Evolutionary conservation across 2,888 invertebrate genomes (phyloP).

Genomic region (Zygothrica quintamaculata): DNA sequence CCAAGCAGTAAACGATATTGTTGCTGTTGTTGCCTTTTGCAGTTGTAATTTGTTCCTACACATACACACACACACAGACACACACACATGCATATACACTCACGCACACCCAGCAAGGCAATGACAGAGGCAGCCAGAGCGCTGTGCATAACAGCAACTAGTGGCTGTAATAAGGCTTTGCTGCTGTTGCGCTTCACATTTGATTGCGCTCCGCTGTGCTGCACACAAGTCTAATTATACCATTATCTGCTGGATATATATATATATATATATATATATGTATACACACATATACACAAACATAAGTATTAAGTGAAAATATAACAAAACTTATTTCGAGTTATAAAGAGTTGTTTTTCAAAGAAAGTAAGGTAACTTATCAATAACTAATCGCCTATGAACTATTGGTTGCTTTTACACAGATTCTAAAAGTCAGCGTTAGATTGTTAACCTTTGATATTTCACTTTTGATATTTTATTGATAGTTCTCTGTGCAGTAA

Average conservation of each 20-base stretch:
- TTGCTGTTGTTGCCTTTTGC: constrained; percentile 49
- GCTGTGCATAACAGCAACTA: constrained; percentile 73
- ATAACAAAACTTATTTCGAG: too few relatives aligned
- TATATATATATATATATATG: constrained; percentile 2
- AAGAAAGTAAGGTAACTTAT: too few relatives aligned
- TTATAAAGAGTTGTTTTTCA: too few relatives aligned
- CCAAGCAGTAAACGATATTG: constrained; percentile 39
- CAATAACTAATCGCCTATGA: too few relatives aligned
- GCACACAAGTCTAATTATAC: constrained; percentile 52
- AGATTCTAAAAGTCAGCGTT: too few relatives aligned
- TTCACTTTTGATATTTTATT: constrained; percentile 2
- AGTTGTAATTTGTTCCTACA: constrained; percentile 43
- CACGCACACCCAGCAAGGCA: constrained; percentile 20
- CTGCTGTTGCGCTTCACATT: constrained; percentile 62
- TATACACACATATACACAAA: constrained; percentile 23
- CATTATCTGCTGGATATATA: constrained; percentile 15
- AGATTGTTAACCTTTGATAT: constrained; percentile 46
- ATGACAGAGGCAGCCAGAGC: constrained; percentile 19
- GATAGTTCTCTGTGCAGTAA: constrained; percentile 29
- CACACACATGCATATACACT: constrained; percentile 9
- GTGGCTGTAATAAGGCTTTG: constrained; percentile 67
- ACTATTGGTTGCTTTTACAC: too few relatives aligned
- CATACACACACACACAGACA: constrained; percentile 13
- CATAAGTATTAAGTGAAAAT: constrained; percentile 12
- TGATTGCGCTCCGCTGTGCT: constrained; percentile 44